Conservation (phyloP, 2,797 vertebrate species). For the Apogon hyalosoma region DNA sequence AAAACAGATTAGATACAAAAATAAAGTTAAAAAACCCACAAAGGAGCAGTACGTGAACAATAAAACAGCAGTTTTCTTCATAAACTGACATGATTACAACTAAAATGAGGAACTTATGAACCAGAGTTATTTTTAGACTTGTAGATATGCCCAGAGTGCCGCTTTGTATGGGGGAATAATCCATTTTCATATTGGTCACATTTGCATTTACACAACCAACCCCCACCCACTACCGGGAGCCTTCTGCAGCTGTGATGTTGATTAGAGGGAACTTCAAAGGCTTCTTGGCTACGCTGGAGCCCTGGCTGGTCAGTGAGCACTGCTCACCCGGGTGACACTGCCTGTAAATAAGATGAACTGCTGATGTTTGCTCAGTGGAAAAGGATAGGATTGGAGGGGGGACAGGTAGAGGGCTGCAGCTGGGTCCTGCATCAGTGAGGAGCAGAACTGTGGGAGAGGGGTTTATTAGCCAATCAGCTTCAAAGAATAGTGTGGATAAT, state of each 20-base stretch:
- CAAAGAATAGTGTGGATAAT: constrained; percentile 36
- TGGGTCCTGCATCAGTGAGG: constrained; percentile 22
- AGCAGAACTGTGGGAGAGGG: background rate
- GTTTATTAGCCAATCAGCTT: constrained; percentile 46
- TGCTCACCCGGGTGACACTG: constrained; percentile 31
- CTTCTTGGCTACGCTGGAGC: constrained; percentile 41
- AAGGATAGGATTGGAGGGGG: background rate
- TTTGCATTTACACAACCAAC: constrained; percentile 68
- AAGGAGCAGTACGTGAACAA: background rate
- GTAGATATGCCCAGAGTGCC: constrained; percentile 31
- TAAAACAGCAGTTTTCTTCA: constrained; percentile 29
- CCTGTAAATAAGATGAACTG: constrained; percentile 38
- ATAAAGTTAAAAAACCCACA: background rate
- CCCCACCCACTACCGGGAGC: constrained; percentile 5
- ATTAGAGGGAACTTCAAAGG: constrained; percentile 76
- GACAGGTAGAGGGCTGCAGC: constrained; percentile 31
- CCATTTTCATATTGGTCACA: constrained; percentile 67
- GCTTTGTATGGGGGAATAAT: constrained; percentile 62
- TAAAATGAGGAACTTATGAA: constrained; percentile 35
- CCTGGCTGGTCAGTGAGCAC: constrained; percentile 45
- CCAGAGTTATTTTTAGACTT: constrained; percentile 57
- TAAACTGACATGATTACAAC: constrained; percentile 9
- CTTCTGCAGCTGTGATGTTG: constrained; percentile 52
- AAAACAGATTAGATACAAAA: constrained; percentile 8
- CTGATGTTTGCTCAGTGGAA: constrained; percentile 19